Evolutionary conservation across 2,888 invertebrate genomes (phyloP), one percentile per base, ranked within the genome.

Genomic region (Rosalia funebris): DNA sequence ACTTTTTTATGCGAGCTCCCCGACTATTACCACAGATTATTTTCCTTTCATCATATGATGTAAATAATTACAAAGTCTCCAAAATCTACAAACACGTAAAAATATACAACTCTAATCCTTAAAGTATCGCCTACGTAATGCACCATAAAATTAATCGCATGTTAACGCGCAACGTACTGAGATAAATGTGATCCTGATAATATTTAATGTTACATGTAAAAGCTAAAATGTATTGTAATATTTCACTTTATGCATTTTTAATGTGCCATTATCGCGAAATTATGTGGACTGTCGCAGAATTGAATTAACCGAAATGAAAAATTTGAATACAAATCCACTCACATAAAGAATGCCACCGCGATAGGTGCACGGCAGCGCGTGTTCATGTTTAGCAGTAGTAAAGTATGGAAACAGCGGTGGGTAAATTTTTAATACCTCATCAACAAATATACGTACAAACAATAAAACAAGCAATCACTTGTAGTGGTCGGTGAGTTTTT

Each of bases 401-500:
- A 66, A 63, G 61, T 46, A 46, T 37, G 58, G 57, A 61, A 50
- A 32, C 57, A 54, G 57, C 59, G 37, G 60, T 52, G 59, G 59
- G 61, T 63, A 62, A 58, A 62, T 61, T 66, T 66, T 66, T 66
- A 66, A 66, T 66, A 64, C 66, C 64, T 60, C 66, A 64, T 64
- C 62, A 62, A 60, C 52, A 50, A 66, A 64, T 66, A 66, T 66
- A 61, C 63, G 56, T 61, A 61, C 66, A 62, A 70, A 68, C 70
- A 62, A 70, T 70, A 70, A 70, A 70, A 70, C 70, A 65, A 59
- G 67, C 65, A 70, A 70, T 70, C 66, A 60, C 60, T 66, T 63
- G 50, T 66, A 60, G 60, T 62, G 58, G 63, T 56, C 41, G 60
- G 34, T 55, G 44, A 61, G 56, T 62, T 68, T 68, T 70, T 68